A percentile compares a stretch with the other conserved stretches of the same genome.
Evolutionary conservation across 2,888 invertebrate genomes (phyloP).

Genomic region (Zygothrica quintamaculata): DNA sequence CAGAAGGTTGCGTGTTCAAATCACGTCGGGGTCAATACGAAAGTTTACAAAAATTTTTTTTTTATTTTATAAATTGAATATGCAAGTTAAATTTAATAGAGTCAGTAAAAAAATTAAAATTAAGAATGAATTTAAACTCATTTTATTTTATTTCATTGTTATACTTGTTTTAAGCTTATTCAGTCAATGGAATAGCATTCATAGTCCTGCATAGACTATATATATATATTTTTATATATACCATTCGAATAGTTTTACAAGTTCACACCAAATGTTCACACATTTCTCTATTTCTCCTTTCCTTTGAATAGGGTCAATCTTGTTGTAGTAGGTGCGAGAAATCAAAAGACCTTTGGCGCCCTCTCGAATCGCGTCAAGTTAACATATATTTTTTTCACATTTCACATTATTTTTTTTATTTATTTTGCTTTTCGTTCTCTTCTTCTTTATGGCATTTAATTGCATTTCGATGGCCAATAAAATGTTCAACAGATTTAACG

Average conservation of each 20-base stretch:
- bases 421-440: conserved; percentile 19
- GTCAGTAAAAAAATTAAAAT: no score
- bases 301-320: conserved; percentile 4
- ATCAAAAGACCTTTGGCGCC: conserved; percentile 70
- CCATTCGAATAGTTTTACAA: conserved; percentile 36
- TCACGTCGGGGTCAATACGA: conserved; percentile 69
- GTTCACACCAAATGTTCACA: conserved; percentile 71
- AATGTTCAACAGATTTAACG: conserved; percentile 65
- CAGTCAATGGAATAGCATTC: conserved; percentile 1
- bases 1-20: conserved; percentile 78
- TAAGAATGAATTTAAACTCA: no score
- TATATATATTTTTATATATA: no score
- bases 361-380: conserved; percentile 11
- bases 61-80: not conserved
- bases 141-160: no score
- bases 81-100: no score
- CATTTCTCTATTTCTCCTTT: conserved; percentile 22
- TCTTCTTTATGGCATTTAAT: conserved; percentile 68
- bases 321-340: conserved; percentile 56
- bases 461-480: conserved; percentile 76
- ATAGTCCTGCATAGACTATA: conserved; percentile 1
- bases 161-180: not conserved
- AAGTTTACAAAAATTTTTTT: not conserved
- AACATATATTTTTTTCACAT: conserved; percentile 28
- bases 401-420: conserved; percentile 10